Evolutionary conservation across 1,140 invertebrate genomes (phyloP), one percentile per base, ranked within the genome.

Genomic region (Halesus radiatus): DNA sequence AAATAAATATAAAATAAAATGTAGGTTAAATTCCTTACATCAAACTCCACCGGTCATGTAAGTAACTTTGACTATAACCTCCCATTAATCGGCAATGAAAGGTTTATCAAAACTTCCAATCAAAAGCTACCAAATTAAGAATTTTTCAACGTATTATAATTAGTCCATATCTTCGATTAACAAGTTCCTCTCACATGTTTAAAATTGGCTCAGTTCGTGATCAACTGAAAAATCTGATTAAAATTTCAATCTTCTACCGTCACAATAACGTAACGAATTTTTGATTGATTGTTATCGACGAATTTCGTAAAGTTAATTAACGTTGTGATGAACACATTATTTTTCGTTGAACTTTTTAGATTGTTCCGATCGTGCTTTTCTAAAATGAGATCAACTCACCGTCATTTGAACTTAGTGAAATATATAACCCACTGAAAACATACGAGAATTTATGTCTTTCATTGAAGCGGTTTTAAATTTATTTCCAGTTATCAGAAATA

Each of bases 251-350:
- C 32, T 32, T 29, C 62, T 32, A n/a, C 58, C 20, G 58, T 66
- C 23, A 29, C 13, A 26, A 32, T 66, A 32, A 32, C 62, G 23
- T 66, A 60, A 37, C 23, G 26, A 32, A 29, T 66, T 66, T 60
- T 72, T 72, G 68, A 72, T 72, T 53, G 68, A 53, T 72, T 72
- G 45, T 72, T 53, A 66, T 72, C 45, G 18, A 8, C 18, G 50
- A 66, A 56, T 5, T 56, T 45, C 13, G 37, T 45, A 45, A 45
- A 45, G 37, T 45, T 45, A 45, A 45, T 45, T 45, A 45, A 13
- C 37, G 54, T 37, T 72, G n/a, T 53, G 22, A 72, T 72, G 18
- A 72, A 72, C 50, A 72, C 45, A 72, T 53, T 7, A 2, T 72
- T 72, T 52, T 66, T 66, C n/a, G 62, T 66, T 16, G n/a, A 53